A percentile compares a stretch with the other conserved stretches of the same genome.
Evolutionary conservation across 1,140 invertebrate species (phyloP).

Genomic region (Pantala flavescens): DNA sequence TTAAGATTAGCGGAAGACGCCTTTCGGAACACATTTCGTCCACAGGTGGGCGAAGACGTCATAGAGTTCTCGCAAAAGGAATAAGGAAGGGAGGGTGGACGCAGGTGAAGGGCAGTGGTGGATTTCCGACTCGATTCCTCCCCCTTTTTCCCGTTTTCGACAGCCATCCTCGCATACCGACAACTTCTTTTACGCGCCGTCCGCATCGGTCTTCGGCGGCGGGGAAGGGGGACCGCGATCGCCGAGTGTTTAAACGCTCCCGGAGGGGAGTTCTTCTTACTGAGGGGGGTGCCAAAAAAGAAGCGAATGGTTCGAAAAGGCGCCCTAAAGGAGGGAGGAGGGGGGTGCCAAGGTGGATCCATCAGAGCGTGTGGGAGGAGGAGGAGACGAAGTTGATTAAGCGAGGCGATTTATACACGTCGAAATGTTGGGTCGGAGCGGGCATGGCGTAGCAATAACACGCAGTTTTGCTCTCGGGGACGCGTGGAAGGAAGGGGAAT

Average conservation of each 20-base stretch:
- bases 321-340: background rate
- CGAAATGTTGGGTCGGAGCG: background rate
- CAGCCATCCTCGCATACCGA: background rate
- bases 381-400: background rate
- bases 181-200: background rate
- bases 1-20: background rate
- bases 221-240: background rate
- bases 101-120: constrained; percentile 27
- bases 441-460: background rate
- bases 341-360: background rate
- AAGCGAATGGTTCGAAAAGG: background rate
- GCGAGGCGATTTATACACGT: background rate
- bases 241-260: background rate
- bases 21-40: background rate
- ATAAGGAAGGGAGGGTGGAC: constrained; percentile 10
- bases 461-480: background rate
- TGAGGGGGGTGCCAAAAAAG: no score
- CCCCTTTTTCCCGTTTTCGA: constrained; percentile 19
- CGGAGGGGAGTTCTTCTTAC: no score
- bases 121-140: constrained; percentile 36
- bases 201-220: background rate
- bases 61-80: constrained; percentile 20
- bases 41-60: background rate
- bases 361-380: background rate
- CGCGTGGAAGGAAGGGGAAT: background rate